A percentile compares a stretch with the other conserved stretches of the same genome.
These are phyloP conservation scores for Fistularia commersonii DNA, from an alignment of 2,797 vertebrate genomes.

Conservation along the genomic window DNA sequence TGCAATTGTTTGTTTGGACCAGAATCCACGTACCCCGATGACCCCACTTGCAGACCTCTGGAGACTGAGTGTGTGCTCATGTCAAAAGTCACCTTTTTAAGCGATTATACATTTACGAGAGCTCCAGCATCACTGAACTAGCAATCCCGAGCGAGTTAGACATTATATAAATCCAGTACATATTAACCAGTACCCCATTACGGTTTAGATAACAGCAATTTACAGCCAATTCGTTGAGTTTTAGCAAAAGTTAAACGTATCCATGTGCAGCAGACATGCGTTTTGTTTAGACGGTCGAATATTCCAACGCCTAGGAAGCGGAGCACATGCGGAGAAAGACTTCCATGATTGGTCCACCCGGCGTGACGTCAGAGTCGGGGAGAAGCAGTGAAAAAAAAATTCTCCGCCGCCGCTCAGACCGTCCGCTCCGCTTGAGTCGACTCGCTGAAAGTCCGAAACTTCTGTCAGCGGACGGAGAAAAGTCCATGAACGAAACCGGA, in stretches of 20 bases:
- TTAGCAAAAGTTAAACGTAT: too few relatives aligned
- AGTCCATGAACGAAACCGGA: constrained; percentile 34
- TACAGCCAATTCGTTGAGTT: too few relatives aligned
- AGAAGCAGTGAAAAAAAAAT: not conserved
- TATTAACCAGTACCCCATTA: too few relatives aligned
- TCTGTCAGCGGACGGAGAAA: not conserved
- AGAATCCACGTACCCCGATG: not conserved
- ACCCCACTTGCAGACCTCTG: not conserved
- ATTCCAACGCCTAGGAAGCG: not conserved
- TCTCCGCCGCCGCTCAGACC: constrained; percentile 1
- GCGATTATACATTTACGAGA: constrained; percentile 28
- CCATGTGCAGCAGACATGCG: too few relatives aligned
- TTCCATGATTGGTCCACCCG: constrained; percentile 37
- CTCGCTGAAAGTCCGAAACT: constrained; percentile 1
- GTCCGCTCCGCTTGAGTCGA: not conserved
- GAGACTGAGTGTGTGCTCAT: constrained; percentile 3
- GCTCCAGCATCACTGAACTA: constrained; percentile 16
- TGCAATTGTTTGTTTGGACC: too few relatives aligned
- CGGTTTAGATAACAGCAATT: too few relatives aligned
- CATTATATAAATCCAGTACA: constrained; percentile 26
- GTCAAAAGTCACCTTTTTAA: constrained; percentile 4
- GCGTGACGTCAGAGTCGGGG: constrained; percentile 31
- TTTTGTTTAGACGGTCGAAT: too few relatives aligned
- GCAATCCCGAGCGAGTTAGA: constrained; percentile 45
- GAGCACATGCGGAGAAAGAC: not conserved